These are phyloP conservation scores for sheep (Ovis aries) DNA, from an alignment of 2,113 vertebrate species.

Conservation along the genomic window DNA sequence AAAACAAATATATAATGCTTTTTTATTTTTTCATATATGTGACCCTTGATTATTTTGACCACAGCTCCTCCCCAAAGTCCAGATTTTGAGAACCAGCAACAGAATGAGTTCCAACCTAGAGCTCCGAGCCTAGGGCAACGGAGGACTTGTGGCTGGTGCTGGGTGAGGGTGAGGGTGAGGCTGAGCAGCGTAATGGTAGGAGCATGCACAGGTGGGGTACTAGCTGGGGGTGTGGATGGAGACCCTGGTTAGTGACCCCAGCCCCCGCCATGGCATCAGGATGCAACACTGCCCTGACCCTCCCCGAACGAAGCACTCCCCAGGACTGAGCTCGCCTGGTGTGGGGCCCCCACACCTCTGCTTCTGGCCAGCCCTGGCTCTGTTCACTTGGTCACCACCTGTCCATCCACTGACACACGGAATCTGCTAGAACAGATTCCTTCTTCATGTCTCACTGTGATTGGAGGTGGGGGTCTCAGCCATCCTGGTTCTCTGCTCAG, in stretches of 20 bases:
- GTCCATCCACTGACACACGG: slow-evolving; percentile 16
- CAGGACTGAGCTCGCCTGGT: background rate
- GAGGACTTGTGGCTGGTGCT: background rate
- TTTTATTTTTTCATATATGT: background rate
- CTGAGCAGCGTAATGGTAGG: background rate
- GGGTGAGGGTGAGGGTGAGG: background rate
- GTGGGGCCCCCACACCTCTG: background rate
- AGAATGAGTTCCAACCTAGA: background rate
- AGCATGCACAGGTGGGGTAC: slow-evolving; percentile 18
- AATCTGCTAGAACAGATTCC: slow-evolving; percentile 45
- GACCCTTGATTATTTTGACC: background rate
- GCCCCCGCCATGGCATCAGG: background rate
- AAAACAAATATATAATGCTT: background rate
- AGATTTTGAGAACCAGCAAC: background rate
- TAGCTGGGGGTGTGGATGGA: background rate
- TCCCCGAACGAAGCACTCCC: background rate
- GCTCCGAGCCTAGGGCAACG: background rate
- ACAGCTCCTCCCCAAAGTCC: background rate
- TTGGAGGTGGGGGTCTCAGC: background rate
- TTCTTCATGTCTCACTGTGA: slow-evolving; percentile 16
- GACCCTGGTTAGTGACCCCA: background rate
- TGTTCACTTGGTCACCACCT: slow-evolving; percentile 2
- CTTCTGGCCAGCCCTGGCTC: background rate
- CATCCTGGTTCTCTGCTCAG: slow-evolving; percentile 29
- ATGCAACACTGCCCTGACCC: background rate